Evolutionary conservation across 2,888 invertebrate species (phyloP), one percentile per base, ranked within the genome.

Genomic region (Parapristionchus giblindavisi): DNA sequence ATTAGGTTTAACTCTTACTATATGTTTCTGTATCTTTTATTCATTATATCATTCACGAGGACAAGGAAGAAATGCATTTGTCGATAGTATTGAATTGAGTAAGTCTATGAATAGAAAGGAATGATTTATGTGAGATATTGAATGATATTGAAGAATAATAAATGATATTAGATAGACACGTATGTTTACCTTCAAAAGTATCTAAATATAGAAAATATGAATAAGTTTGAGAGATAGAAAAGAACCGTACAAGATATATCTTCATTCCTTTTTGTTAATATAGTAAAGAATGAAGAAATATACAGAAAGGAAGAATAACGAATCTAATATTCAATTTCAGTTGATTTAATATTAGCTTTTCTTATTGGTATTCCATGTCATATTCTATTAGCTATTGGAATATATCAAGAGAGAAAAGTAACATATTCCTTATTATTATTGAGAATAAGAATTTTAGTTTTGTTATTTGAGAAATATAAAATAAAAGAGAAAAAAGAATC

Each of bases 301-400:
- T 11, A 75, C 21, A 14, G 29, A 29, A 14, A 52, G 11, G 56
- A n/a, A 54, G 21, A 54, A 8, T 68, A 48, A 54, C 29, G 38
- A 11, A 68, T 11, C 11, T 48, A 5, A 60, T 52, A 43, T n/a
- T 8, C 27, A 60, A n/a, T 76, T 82, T 61, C 75, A 83, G 83
- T 80, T 48, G 83, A 83, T 60, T 71, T 83, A 21, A 77, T 83
- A 48, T 81, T 78, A 66, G 81, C 81, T 1, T 80, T 83, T 68
- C 21, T 83, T 48, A 76, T 83, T 36, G 83, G 83, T 21, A 75
- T 83, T 11, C 83, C 83, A 21, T 83, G 83, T 63, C 83, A 83
- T 61, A 75, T 81, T 38, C 34, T 79, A 11, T 75, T 83, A 2
- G 80, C 79, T 52, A 77, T 77, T 36, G 83, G 81, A 29, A 78